Base-by-base conservation (phyloP, 2,888 invertebrate species). In the Ophioninae sp. region DNA sequence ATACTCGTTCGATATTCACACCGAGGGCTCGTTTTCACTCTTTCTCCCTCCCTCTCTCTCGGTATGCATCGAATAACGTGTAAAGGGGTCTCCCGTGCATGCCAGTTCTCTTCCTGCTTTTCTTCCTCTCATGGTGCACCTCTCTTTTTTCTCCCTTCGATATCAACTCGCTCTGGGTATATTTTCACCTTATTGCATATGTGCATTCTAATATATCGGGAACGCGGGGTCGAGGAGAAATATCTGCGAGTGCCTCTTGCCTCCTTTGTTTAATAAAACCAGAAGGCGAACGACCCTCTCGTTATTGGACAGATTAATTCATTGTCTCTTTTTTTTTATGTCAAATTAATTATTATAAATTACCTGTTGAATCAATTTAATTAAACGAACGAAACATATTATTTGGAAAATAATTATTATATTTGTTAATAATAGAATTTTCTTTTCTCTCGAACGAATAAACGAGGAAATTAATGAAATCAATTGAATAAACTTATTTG, bases 1-100 rank as follows among this genome's bases (percentile, higher is more conserved):
- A n/a, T 23, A 56, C 76, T 83, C 77, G 72, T 39, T 85, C 85
- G 86, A 86, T 85, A 85, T 86, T 85, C 84, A 81, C 71, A 73
- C 80, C 82, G 63, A 69, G 61, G 84, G 64, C 51, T 76, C 74
- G 63, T 22, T 59, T 22, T 59, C 51, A 6, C 51, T 13, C 30
- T 75, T 69, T 67, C 17, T 58, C 58, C 44, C 44, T 8, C 44
- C 10, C 44, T 56, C 64, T 59, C 51, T 81, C 79, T 81, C 64
- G 83, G 82, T 83, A 85, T 83, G 83, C 85, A 80, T 79, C 72
- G 73, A 37, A 83, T 83, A 83, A 81, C 80, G 51, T 13, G 17
- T 59, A 77, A 65, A 74, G 73, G 78, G 73, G 69, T 83, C 81
- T 78, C 30, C 37, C 61, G 76, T 59, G 82, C 79, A 74, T 71